Percentiles rank a stretch among this genome's conserved stretches.
These are phyloP conservation scores for Ceyx cyanopectus DNA, from an alignment of 2,113 vertebrate genomes.

Conservation along the genomic window DNA sequence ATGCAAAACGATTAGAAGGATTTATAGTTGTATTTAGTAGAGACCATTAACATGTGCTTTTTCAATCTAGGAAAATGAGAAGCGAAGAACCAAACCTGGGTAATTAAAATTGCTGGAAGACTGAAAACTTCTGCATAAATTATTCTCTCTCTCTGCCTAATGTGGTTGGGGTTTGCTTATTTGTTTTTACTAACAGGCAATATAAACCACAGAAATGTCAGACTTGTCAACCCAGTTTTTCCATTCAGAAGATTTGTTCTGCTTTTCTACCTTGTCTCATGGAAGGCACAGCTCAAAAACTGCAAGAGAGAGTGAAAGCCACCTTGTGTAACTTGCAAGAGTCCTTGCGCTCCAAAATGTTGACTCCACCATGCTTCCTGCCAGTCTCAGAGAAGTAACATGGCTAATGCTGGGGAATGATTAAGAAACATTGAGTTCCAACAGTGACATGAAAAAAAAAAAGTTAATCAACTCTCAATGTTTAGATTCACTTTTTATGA, in stretches of 20 bases:
- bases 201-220: conserved; percentile 38
- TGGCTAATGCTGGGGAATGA: neutral
- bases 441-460: neutral
- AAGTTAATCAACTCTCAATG: neutral
- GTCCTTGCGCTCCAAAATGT: neutral
- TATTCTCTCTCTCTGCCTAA: neutral
- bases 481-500: neutral
- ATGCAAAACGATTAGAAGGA: neutral
- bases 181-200: conserved; percentile 46
- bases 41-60: neutral
- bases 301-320: neutral
- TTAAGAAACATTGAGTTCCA: neutral
- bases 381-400: neutral
- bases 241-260: conserved; percentile 8
- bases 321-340: neutral
- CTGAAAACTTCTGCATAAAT: neutral
- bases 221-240: conserved; percentile 24
- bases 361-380: neutral
- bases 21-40: neutral
- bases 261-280: neutral
- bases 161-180: conserved; percentile 5
- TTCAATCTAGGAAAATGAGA: neutral
- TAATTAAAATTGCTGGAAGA: conserved; percentile 1
- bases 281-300: neutral
- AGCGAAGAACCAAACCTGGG: neutral